Evolutionary conservation across 2,113 vertebrate species (phyloP), one percentile per base, ranked within the genome.

Genomic region (Coracopsis vasa): DNA sequence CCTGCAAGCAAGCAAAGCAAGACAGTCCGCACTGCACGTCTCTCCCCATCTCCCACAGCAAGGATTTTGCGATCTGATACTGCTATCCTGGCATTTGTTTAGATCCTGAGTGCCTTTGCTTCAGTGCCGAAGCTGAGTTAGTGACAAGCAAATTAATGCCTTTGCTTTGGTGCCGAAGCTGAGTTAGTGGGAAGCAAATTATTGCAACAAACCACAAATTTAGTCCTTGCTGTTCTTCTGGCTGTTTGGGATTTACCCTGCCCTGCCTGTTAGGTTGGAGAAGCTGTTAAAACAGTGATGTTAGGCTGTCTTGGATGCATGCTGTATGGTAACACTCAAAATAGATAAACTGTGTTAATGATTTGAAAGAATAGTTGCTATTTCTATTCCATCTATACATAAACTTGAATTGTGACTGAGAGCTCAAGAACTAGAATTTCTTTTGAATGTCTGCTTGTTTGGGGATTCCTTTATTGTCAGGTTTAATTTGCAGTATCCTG

Each of bases 31-130:
- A 0, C 42, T 64, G 60, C 50, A 62, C 1, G 0, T 62, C 29
- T 72, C 66, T 88, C 35, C 8, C 35, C 7, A 7, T 77, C 25
- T 77, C 45, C 50, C 28, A 2, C 37, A 27, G 29, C 80, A 95
- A 94, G 60, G 60, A 86, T 90, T 64, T 10, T 89, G 82, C 71
- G 20, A 10, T 84, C 86, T 88, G 83, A 66, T 84, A 73, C 42
- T 47, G 13, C 20, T 37, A 13, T 45, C 16, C 29, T 50, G 75
- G 58, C 67, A 23, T 61, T 93, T 82, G 13, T 60, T 90, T 72
- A 37, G 50, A 42, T 54, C 2, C 0, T 27, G 13, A 53, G 33
- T 75, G 35, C 39, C 54, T 81, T 78, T 62, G 54, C 81, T 92
- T 74, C 51, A n/a, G 39, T 61, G 67, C 42, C 1, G 2, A 65